These are phyloP conservation scores for Drosophila kepulauana DNA, from an alignment of 1,140 invertebrate genomes.

Conservation along the genomic window DNA sequence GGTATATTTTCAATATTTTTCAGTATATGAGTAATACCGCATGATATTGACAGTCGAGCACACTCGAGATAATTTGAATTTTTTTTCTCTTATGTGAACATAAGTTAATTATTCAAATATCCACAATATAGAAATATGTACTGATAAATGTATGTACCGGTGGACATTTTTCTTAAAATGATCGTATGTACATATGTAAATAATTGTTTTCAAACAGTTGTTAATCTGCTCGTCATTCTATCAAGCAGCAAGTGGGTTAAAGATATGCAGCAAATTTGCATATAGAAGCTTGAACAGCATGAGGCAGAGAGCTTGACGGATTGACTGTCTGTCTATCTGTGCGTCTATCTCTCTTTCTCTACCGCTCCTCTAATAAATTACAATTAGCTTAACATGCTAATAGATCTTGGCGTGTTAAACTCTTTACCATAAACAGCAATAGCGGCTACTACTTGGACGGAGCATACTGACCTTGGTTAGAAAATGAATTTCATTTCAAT, in stretches of 20 bases:
- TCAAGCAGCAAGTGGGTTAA: slow-evolving; percentile 68
- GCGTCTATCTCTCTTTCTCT: slow-evolving; percentile 19
- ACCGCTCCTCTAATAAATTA: slow-evolving; percentile 69
- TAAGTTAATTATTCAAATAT: no score
- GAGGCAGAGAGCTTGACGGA: slow-evolving; percentile 34
- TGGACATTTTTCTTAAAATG: no score
- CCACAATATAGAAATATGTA: no score
- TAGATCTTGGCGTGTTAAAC: slow-evolving; percentile 67
- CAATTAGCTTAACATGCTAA: slow-evolving; percentile 80
- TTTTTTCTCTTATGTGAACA: no score
- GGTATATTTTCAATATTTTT: no score
- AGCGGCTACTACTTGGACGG: slow-evolving; percentile 36
- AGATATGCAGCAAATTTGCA: slow-evolving; percentile 74
- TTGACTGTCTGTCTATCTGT: slow-evolving; percentile 23
- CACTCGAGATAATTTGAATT: no score
- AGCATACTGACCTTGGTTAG: slow-evolving; percentile 31
- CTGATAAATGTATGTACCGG: no score
- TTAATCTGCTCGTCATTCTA: slow-evolving; percentile 32
- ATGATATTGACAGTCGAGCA: no score
- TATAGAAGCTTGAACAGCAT: slow-evolving; percentile 65
- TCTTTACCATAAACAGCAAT: slow-evolving; percentile 69
- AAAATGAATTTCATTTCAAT: slow-evolving; percentile 29
- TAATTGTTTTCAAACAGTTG: slow-evolving; percentile 20
- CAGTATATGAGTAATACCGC: no score
- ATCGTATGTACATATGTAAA: background rate